Evolutionary conservation across 2,113 vertebrate genomes (phyloP).

Genomic region (Tympanuchus pallidicinctus): DNA sequence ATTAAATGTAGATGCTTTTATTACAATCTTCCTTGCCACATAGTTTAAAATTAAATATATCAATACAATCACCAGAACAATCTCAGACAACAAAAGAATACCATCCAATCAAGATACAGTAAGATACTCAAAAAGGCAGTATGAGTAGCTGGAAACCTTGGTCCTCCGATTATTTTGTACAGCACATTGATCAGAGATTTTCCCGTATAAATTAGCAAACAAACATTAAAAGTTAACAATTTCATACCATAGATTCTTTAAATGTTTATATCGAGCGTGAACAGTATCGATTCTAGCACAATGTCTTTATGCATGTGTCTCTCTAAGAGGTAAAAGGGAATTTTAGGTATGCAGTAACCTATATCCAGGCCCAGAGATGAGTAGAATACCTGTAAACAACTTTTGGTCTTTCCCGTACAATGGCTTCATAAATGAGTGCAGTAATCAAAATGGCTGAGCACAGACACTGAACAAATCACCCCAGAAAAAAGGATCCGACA

Average conservation of each 20-base stretch:
- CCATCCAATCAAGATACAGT: slow-evolving; percentile 52
- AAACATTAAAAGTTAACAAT: slow-evolving; percentile 13
- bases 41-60: slow-evolving; percentile 59
- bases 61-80: slow-evolving; percentile 61
- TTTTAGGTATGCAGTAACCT: not conserved
- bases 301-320: not conserved
- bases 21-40: slow-evolving; percentile 73
- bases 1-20: slow-evolving; percentile 63
- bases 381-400: not conserved
- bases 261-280: not conserved
- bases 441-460: slow-evolving; percentile 41
- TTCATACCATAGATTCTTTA: slow-evolving; percentile 4
- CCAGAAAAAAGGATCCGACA: not conserved
- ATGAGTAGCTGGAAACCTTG: slow-evolving; percentile 66
- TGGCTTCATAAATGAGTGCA: not conserved
- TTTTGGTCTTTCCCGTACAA: slow-evolving; percentile 13
- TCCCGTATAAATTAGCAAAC: slow-evolving; percentile 47
- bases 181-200: slow-evolving; percentile 30
- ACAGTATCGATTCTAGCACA: not conserved
- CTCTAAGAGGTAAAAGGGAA: not conserved
- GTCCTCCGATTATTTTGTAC: not conserved
- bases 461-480: not conserved
- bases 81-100: slow-evolving; percentile 63
- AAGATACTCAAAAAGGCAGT: slow-evolving; percentile 69
- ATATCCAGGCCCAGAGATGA: not conserved